Conservation (phyloP, 2,888 invertebrate genomes). For the Harpalus rufipes region DNA sequence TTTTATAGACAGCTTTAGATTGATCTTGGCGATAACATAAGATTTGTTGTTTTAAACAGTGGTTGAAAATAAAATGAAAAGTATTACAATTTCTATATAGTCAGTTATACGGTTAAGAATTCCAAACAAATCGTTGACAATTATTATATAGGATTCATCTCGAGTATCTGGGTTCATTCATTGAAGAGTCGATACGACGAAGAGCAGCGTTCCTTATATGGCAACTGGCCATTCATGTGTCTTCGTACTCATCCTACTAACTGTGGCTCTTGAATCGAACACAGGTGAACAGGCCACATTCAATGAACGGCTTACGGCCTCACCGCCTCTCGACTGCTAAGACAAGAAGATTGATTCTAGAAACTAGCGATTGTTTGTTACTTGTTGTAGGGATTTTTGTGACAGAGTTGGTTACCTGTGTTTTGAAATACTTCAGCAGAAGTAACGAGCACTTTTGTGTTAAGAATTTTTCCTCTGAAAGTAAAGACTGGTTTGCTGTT, state of each 20-base stretch:
- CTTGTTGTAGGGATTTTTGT: slow-evolving; percentile 38
- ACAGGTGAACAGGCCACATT: slow-evolving; percentile 49
- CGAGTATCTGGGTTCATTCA: slow-evolving; percentile 16
- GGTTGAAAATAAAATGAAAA: background rate
- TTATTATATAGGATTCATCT: background rate
- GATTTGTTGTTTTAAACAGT: background rate
- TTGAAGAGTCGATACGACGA: slow-evolving; percentile 36
- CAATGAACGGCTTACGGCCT: slow-evolving; percentile 11
- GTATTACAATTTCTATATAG: background rate
- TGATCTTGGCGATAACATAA: background rate
- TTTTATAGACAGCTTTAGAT: background rate
- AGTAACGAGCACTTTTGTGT: slow-evolving; percentile 42
- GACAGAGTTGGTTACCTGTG: slow-evolving; percentile 39
- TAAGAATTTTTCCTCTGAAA: slow-evolving; percentile 6
- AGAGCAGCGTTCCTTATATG: slow-evolving; percentile 33
- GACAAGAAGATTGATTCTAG: slow-evolving; percentile 39
- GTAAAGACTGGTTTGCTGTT: slow-evolving; percentile 43
- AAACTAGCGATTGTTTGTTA: slow-evolving; percentile 41
- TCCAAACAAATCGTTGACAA: background rate
- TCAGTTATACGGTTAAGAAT: background rate
- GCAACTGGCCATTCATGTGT: slow-evolving; percentile 45
- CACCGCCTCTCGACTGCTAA: background rate
- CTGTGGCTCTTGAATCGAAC: slow-evolving; percentile 25
- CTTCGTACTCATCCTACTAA: slow-evolving; percentile 21
- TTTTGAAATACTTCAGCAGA: slow-evolving; percentile 35